phyloP scores from a whole-genome alignment of 2,797 vertebrate species.

The Pampus argenteus region DNA sequence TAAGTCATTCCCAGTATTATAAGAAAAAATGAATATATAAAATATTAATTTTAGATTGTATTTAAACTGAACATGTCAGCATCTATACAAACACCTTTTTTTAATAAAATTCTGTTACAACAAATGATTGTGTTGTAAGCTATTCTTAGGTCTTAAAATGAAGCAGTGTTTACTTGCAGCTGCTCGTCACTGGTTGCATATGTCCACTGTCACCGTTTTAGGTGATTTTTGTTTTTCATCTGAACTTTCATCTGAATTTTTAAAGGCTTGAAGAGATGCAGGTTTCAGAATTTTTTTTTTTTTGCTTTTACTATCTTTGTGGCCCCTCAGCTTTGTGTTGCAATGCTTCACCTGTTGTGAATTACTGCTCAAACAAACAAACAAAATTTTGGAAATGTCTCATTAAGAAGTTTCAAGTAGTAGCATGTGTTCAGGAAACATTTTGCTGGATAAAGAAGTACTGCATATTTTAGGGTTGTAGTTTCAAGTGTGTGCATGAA shows the following conservation, averaged over 20 bases:
- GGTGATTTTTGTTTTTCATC: not conserved
- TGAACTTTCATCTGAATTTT: not conserved
- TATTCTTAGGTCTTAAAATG: not conserved
- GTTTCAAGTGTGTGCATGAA: not conserved
- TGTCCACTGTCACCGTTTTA: not conserved
- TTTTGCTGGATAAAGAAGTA: not conserved
- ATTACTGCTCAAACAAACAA: not conserved
- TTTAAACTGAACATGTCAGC: constrained; percentile 84
- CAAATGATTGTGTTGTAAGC: not conserved
- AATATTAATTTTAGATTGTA: constrained; percentile 86
- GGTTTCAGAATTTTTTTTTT: not conserved
- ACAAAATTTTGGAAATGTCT: not conserved
- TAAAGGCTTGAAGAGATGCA: not conserved
- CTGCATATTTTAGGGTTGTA: not conserved
- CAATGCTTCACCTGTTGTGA: not conserved
- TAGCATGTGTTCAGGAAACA: not conserved
- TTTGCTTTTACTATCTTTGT: not conserved
- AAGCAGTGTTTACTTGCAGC: not conserved
- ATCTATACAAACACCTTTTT: constrained; percentile 76
- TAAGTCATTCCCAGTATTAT: constrained; percentile 78
- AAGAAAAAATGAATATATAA: constrained; percentile 71
- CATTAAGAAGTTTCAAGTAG: not conserved
- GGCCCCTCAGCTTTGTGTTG: not conserved
- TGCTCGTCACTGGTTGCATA: not conserved
- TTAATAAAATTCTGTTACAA: constrained; percentile 85